Evolutionary conservation across 1,140 invertebrate species (phyloP), one percentile per base, ranked within the genome.

Genomic region (Drosophila sp.): DNA sequence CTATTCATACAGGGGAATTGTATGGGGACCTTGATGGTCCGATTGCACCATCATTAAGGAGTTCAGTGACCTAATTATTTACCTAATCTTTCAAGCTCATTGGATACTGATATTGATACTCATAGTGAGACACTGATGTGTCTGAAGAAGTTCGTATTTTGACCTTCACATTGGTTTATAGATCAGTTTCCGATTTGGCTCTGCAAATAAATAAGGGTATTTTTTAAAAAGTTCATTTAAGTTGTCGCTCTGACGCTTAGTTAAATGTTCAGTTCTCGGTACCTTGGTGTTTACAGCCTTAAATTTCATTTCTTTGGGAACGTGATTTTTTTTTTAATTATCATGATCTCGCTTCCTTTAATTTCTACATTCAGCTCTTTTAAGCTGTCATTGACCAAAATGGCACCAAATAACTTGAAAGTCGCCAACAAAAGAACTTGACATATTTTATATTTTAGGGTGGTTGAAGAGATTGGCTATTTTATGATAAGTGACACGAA

Each of bases 11-110:
- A n/a, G n/a, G n/a, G n/a, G n/a, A n/a, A n/a, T n/a, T 36, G 7
- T 36, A 36, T 36, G 34, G 34, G 8, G 34, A 36, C 34, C 34
- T 36, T 9, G 34, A 36, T 9, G 71, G 74, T 43, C 51, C 32
- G 7, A 76, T 82, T 32, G 76, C 72, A 14, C 61, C 64, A 51
- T 66, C 58, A 9, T 71, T 29, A 32, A 82, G 53, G 9, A 76
- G 38, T 58, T 75, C 34, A 9, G 7, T 36, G 7, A 36, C 34
- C 21, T 46, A 64, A 14, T 34, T 58, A 18, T 72, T 56, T 3
- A 76, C 36, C 40, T 76, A 32, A 0, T 56, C 27, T 75, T 72
- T 83, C 1, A 75, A 9, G 0, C 48, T 1, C 40, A 69, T 61
- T 25, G 73, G 77, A 13, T 36, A 36, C 34, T 36, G 34, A 36